Base-by-base conservation (phyloP, 1,140 invertebrate genomes). In the Drosophila bocqueti region DNA sequence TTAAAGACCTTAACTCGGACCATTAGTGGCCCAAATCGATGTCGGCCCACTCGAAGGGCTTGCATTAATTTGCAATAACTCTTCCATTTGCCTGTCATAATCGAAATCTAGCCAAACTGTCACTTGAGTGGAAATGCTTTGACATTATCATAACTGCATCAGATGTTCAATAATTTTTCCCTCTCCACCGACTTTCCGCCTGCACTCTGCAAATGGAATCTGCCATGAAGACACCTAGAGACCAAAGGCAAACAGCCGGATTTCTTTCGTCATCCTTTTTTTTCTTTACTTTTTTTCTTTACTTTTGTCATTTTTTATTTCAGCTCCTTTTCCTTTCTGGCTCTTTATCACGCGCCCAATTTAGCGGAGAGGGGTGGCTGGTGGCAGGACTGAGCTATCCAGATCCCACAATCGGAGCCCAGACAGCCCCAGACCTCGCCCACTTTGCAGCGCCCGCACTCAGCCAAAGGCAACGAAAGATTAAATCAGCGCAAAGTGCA, bases 401-500 rank as follows among this genome's bases (percentile, higher is more conserved):
- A 47, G 46, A 64, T 62, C 54, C 65, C 63, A 58, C 60, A 68
- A 76, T 58, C 76, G 29, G 26, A 26, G 67, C 59, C 73, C 59
- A 83, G 73, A 57, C 63, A 76, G 31, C 29, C 50, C 58, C 24
- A 24, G 50, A 13, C 49, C 55, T 10, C 57, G 36, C 50, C 61
- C 16, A 50, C n/a, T 47, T 26, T 26, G 24, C 46, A 26, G 43
- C 26, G 5, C 43, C 18, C 55, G 65, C 76, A 63, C 65, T 77
- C 49, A 68, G 77, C 82, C 74, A 73, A 76, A 50, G 82, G 82
- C 82, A 81, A 67, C 68, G 69, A 68, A 79, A 85, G 83, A 85
- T 85, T 85, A 85, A 85, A 85, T 85, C 83, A 85, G 82, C 82
- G 82, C 79, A 85, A 85, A 85, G 83, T 85, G 83, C 83, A 85